Conservation (phyloP, 2,113 vertebrate genomes). For the Rhea pennata region DNA sequence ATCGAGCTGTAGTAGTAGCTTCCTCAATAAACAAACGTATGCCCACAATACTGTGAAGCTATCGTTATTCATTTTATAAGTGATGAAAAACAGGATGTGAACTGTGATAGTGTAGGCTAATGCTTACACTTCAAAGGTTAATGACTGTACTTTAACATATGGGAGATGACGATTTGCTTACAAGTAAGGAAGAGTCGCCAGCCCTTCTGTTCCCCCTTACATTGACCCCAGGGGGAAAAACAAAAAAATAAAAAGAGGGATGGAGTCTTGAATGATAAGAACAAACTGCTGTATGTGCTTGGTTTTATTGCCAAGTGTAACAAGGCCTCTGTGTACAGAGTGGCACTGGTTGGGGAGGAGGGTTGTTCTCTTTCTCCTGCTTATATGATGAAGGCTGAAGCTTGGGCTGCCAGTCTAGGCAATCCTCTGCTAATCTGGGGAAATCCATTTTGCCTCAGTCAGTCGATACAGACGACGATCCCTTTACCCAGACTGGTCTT, state of each 20-base stretch:
- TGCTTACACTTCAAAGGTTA: background rate
- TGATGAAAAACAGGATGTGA: background rate
- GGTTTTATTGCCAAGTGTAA: background rate
- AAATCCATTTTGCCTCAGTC: constrained; percentile 33
- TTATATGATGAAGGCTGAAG: constrained; percentile 1
- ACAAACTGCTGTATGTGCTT: background rate
- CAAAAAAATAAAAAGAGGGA: accelerated
- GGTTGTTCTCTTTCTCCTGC: background rate
- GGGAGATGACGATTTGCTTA: background rate
- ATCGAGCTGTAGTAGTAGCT: background rate
- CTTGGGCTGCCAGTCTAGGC: background rate
- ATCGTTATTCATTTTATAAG: background rate
- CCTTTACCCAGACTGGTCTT: background rate
- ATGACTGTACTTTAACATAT: background rate
- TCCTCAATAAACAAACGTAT: background rate
- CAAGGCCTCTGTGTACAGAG: background rate
- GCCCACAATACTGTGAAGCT: background rate
- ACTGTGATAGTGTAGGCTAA: background rate
- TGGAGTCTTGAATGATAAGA: background rate
- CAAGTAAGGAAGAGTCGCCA: background rate
- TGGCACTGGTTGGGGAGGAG: background rate
- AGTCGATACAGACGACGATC: background rate
- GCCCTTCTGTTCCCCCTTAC: background rate
- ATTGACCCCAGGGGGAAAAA: background rate
- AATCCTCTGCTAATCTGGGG: constrained; percentile 39